Conservation (phyloP, 2,113 vertebrate genomes). For the Oreochromis tanganicae region DNA sequence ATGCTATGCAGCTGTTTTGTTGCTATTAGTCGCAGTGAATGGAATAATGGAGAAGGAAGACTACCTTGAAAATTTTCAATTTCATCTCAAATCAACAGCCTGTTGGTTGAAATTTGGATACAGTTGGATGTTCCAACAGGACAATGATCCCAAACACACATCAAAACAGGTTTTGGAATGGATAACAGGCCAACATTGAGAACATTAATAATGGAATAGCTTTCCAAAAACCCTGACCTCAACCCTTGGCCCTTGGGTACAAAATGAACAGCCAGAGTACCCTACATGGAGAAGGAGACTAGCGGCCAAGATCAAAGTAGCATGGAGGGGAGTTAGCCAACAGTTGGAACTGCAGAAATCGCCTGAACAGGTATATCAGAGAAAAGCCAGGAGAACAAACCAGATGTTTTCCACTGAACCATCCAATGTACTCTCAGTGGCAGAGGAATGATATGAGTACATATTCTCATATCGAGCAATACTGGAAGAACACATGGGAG, state of each 20-base stretch:
- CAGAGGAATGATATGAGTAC: neutral
- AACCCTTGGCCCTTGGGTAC: neutral
- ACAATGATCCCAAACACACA: neutral
- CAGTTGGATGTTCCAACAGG: accelerated
- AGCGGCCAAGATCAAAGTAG: accelerated
- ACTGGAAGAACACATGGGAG: neutral
- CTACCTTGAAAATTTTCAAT: accelerated
- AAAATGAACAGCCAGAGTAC: neutral
- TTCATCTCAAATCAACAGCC: neutral
- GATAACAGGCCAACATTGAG: neutral
- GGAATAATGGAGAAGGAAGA: accelerated
- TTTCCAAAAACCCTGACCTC: accelerated
- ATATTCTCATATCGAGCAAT: neutral
- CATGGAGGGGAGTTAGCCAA: neutral
- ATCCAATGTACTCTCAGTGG: neutral
- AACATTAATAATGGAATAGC: neutral
- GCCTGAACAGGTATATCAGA: neutral
- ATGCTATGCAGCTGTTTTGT: accelerated
- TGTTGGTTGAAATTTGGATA: neutral
- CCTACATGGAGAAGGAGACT: neutral
- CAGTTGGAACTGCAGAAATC: neutral
- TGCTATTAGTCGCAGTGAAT: accelerated
- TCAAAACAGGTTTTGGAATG: neutral
- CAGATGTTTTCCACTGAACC: neutral
- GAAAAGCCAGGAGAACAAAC: neutral